Conservation (phyloP, 1,140 invertebrate species). For the Heliconius hewitsoni region DNA sequence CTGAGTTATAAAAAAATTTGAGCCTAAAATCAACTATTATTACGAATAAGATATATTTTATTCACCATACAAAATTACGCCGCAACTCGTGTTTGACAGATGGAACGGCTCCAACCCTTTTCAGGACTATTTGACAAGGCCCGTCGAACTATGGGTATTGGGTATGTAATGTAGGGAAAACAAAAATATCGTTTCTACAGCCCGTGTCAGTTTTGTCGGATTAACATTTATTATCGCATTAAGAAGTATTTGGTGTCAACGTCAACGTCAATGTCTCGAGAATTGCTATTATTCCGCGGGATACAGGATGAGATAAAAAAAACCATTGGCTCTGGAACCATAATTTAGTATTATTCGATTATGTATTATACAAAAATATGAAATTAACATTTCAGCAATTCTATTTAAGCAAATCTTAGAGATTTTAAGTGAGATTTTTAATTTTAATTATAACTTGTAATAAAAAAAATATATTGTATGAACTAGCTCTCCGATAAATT, state of each 20-base stretch:
- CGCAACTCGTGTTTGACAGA: neutral
- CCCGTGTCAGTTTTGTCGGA: neutral
- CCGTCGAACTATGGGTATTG: neutral
- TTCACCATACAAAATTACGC: neutral
- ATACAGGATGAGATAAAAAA: no score
- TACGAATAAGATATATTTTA: neutral
- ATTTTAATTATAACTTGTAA: no score
- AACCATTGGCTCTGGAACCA: neutral
- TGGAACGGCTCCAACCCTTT: neutral
- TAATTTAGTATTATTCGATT: slow-evolving; percentile 9
- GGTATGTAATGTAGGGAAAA: neutral
- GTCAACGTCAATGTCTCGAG: no score
- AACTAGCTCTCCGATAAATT: no score
- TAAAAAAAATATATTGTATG: no score
- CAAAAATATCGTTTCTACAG: neutral
- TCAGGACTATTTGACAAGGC: neutral
- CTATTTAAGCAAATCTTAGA: neutral
- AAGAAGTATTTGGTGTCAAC: neutral
- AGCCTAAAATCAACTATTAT: neutral
- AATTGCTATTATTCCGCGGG: neutral
- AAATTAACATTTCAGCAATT: neutral
- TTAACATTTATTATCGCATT: neutral
- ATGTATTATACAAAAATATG: neutral
- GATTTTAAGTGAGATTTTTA: no score
- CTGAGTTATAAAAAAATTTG: no score